These are phyloP conservation scores for Plecturocebus donacophilus DNA, from an alignment of 2,113 vertebrate genomes.

Conservation along the genomic window DNA sequence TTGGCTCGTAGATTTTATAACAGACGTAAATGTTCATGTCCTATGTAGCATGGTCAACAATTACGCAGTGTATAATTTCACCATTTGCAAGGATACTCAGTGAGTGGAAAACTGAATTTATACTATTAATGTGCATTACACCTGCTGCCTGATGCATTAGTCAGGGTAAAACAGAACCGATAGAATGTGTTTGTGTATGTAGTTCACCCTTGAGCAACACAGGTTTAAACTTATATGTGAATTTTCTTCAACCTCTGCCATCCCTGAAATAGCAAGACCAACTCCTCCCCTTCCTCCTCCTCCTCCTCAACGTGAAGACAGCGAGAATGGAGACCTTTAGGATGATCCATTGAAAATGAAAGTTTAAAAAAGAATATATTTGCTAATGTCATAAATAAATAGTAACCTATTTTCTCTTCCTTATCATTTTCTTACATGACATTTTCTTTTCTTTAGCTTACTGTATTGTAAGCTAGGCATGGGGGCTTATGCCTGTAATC, in stretches of 20 bases:
- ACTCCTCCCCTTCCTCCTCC: not conserved
- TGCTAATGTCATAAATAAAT: too few relatives aligned
- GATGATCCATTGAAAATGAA: not conserved
- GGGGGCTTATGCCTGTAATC: too few relatives aligned
- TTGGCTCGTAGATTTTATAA: not conserved
- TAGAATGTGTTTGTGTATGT: not conserved
- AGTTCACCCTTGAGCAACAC: not conserved
- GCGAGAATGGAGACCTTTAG: not conserved
- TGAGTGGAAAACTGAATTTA: not conserved
- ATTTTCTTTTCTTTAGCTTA: not conserved
- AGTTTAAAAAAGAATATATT: not conserved
- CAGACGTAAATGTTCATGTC: not conserved
- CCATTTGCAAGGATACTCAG: not conserved
- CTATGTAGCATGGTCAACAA: not conserved
- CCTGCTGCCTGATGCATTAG: not conserved
- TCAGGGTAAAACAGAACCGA: not conserved
- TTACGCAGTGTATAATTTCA: not conserved
- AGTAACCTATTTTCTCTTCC: too few relatives aligned
- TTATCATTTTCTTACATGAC: not conserved
- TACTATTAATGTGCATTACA: not conserved
- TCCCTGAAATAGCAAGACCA: not conserved
- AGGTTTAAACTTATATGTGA: not conserved
- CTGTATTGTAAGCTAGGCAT: not conserved
- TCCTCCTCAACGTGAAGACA: not conserved
- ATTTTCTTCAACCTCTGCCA: too few relatives aligned